These are phyloP conservation scores for Halichondria panicea DNA, from an alignment of 37 sponge, comb jelly and placozoan species.

Conservation along the genomic window DNA sequence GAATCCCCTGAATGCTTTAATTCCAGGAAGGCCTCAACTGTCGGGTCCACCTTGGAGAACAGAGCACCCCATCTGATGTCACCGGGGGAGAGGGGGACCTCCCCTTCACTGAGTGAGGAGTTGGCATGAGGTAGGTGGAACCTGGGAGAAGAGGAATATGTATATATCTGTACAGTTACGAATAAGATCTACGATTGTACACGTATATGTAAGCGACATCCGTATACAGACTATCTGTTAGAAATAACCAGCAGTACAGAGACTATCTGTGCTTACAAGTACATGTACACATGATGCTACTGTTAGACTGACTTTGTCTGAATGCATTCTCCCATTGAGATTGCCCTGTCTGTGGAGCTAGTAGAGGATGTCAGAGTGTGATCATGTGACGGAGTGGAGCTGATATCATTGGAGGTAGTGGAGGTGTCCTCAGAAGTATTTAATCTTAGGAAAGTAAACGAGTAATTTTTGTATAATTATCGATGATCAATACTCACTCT, in stretches of 20 bases:
- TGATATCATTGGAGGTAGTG: conserved; percentile 9
- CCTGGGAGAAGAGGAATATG: background rate
- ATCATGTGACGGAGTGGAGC: background rate
- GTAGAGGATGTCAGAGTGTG: conserved; percentile 6
- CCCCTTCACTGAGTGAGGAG: conserved; percentile 71
- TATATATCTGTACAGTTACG: background rate
- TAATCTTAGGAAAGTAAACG: background rate
- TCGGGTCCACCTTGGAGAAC: background rate
- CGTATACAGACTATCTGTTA: background rate
- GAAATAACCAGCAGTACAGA: background rate
- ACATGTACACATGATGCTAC: background rate
- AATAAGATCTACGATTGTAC: background rate
- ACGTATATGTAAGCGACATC: background rate
- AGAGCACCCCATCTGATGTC: conserved; percentile 48
- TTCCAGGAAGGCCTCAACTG: conserved; percentile 39
- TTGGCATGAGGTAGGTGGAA: background rate
- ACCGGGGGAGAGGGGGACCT: conserved; percentile 73
- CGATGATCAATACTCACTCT: background rate
- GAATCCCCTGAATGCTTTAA: conserved; percentile 35
- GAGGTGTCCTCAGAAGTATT: conserved; percentile 37
- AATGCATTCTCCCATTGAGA: conserved; percentile 68
- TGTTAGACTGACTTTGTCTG: conserved; percentile 8
- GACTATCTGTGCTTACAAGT: background rate
- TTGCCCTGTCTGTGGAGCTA: conserved; percentile 47
- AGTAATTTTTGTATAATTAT: background rate